Base-by-base conservation (phyloP, 2,888 invertebrate species). In the Bellardia pandia region DNA sequence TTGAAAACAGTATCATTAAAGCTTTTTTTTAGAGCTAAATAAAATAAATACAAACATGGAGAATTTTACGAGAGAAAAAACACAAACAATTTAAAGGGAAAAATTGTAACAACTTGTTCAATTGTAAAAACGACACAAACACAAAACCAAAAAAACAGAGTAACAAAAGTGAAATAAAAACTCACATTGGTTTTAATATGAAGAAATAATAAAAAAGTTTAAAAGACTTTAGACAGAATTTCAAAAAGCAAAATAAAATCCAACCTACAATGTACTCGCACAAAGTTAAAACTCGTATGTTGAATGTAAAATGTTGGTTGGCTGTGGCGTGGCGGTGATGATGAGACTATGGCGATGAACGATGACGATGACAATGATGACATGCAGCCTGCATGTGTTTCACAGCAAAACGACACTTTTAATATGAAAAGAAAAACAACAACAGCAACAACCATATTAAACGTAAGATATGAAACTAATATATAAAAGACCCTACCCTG, bases 381-480 rank as follows among this genome's bases (percentile, higher is more conserved):
- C 87, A 82, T 82, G 71, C 77, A 85, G 85, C 85, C 85, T 81
- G 87, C 85, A 87, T 87, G 87, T 82, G 87, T 86, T 84, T 48
- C 81, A 75, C 81, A 81, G 81, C 64, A 69, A 74, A 81, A 78
- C 66, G 80, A 80, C 80, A 80, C 69, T 71, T 80, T 79, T 62
- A 64, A 85, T 79, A 69, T 40, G 58, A 45, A 56, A 69, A 64
- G 5, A 37, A 37, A 76, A 69, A 53, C 8, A 37, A 56, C 13
- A 23, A 72, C 5, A 56, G 56, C 30, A 75, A 76, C 60, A 71
- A 42, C 2, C 23, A 51, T 42, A 71, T 56, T 58, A 64, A 77
- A 62, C 3, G n/a, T 62, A 53, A 83, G 72, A 80, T 83, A 68
- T 79, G 42, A 86, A 83, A 85, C 71, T 80, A 83, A 85, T 83